These are phyloP conservation scores for Cheilinus undulatus DNA, from an alignment of 2,113 vertebrate species.

Conservation along the genomic window DNA sequence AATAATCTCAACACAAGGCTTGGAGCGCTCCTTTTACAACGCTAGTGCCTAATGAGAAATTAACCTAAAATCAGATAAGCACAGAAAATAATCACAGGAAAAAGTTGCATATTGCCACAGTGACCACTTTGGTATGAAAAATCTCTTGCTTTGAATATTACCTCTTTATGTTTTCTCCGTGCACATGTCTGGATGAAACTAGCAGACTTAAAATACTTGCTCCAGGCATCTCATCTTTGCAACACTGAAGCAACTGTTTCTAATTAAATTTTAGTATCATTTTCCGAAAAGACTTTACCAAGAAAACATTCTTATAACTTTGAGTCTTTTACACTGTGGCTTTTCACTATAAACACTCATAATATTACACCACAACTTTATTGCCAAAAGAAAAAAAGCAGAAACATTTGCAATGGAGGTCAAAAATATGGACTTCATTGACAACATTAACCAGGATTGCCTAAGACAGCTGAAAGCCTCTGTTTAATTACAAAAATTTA, in stretches of 20 bases:
- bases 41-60: slow-evolving; percentile 56
- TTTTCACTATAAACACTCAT: slow-evolving; percentile 77
- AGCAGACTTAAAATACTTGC: slow-evolving; percentile 54
- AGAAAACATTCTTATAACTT: slow-evolving; percentile 80
- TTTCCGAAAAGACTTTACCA: slow-evolving; percentile 75
- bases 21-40: slow-evolving; percentile 26
- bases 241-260: slow-evolving; percentile 79
- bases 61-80: slow-evolving; percentile 70
- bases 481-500: neutral
- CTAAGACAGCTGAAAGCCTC: neutral
- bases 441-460: slow-evolving; percentile 6
- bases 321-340: slow-evolving; percentile 71
- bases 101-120: slow-evolving; percentile 49
- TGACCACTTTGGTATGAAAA: slow-evolving; percentile 51
- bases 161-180: slow-evolving; percentile 44
- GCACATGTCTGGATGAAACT: slow-evolving; percentile 46
- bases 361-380: slow-evolving; percentile 66
- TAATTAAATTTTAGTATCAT: slow-evolving; percentile 81
- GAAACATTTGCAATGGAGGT: slow-evolving; percentile 38
- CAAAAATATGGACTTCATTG: slow-evolving; percentile 30
- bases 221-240: slow-evolving; percentile 64
- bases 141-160: slow-evolving; percentile 49
- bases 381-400: slow-evolving; percentile 56
- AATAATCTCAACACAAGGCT: slow-evolving; percentile 78
- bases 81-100: slow-evolving; percentile 57